phyloP scores from a whole-genome alignment of 2,888 invertebrate species.

The Diogma glabrata region DNA sequence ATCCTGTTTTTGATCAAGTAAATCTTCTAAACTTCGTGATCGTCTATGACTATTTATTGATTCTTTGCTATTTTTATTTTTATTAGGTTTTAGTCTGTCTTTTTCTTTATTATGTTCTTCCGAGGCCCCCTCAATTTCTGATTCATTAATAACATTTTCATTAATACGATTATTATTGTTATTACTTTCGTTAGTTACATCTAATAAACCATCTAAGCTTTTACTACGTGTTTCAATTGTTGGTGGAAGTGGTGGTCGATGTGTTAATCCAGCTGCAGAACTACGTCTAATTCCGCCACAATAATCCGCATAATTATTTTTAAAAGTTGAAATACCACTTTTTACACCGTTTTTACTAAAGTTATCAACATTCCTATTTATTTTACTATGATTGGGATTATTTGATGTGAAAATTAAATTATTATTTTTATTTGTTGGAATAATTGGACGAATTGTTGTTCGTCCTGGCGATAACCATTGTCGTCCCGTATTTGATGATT shows the following conservation, averaged over 20 bases:
- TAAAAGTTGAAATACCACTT: slow-evolving; percentile 24
- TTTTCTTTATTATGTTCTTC: not conserved
- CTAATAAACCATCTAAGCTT: slow-evolving; percentile 51
- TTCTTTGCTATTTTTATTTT: slow-evolving; percentile 16
- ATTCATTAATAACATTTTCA: slow-evolving; percentile 15
- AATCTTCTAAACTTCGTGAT: slow-evolving; percentile 52
- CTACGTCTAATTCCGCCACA: slow-evolving; percentile 28
- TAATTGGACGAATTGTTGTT: slow-evolving; percentile 18
- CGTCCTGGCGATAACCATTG: slow-evolving; percentile 39
- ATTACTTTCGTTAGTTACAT: slow-evolving; percentile 22
- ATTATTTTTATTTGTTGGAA: slow-evolving; percentile 15
- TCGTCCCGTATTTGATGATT: slow-evolving; percentile 52
- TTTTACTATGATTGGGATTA: slow-evolving; percentile 16
- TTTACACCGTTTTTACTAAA: slow-evolving; percentile 19
- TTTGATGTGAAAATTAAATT: too few relatives aligned
- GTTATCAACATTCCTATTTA: not conserved
- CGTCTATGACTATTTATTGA: slow-evolving; percentile 33
- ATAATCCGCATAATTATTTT: slow-evolving; percentile 26
- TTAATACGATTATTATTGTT: slow-evolving; percentile 7
- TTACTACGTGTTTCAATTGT: slow-evolving; percentile 40
- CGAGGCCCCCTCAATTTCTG: slow-evolving; percentile 16
- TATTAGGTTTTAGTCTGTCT: not conserved
- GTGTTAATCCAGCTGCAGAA: slow-evolving; percentile 32
- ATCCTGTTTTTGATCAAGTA: slow-evolving; percentile 38
- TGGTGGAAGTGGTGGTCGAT: slow-evolving; percentile 30